Base-by-base conservation (phyloP, 2,888 invertebrate genomes). In the Diarsia dahlii region DNA sequence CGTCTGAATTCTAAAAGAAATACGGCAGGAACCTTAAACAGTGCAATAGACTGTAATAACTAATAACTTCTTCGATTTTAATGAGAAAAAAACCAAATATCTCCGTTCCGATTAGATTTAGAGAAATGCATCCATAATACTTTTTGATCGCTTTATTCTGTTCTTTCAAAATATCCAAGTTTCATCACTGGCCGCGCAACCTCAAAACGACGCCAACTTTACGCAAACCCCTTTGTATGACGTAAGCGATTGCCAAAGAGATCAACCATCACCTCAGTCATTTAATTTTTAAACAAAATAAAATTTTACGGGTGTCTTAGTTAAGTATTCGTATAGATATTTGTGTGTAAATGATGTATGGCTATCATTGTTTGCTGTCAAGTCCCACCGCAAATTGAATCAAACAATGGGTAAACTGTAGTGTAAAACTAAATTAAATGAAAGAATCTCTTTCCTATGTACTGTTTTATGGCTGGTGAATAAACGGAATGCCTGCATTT, bases 331-430 rank as follows among this genome's bases (percentile, higher is more conserved):
- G 56, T n/a, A 56, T 20, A 52, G 54, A 68, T 54, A 60, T 64
- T 64, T 80, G 76, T 75, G 64, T 71, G 71, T 62, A 65, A 60
- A 72, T 73, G 52, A 64, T 71, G 64, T 48, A 80, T 84, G 18
- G 66, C 63, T 45, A 54, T 52, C 10, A 1, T 3, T 28, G 18
- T 67, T 63, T 28, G 39, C 18, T 48, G 54, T 2, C 13, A 48
- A 81, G 18, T n/a, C 15, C 6, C 18, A 28, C 9, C 3, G 3
- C 34, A n/a, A 46, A 60, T 23, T 39, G 13, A 15, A 52, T 20
- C 18, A 48, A 39, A 72, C 20, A 71, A 71, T 71, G 13, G 6
- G 13, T 39, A 5, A 8, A 45, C 13, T 45, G 39, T 8, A 39
- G 12, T 56, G 9, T 52, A n/a, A n/a, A 3, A 46, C n/a, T 48